Base-by-base conservation (phyloP, 30 jellyfish, hydroid and myxozoan species). In the Rhopilema esculentum region DNA sequence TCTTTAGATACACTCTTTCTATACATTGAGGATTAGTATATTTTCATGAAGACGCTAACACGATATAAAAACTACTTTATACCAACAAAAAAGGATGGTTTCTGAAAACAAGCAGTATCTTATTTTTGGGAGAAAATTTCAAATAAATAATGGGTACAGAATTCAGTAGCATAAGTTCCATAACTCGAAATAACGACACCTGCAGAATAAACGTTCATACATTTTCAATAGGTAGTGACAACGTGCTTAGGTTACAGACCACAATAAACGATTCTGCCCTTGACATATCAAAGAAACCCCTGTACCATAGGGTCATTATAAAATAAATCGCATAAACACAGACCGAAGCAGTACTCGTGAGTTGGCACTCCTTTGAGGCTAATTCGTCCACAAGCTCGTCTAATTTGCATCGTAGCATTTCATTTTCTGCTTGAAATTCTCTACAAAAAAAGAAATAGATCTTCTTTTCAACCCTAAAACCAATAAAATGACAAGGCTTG, bases 381-480 rank as follows among this genome's bases (percentile, higher is more conserved):
- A 61, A 57, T 50, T 74, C 83, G 52, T 78, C 88, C 31, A 19
- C 22, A 27, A 85, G 52, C 31, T 85, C 88, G 1, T 85, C 88
- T 16, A 85, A 29, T 64, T 66, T 74, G 94, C 86, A 49, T 15
- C 63, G 33, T 70, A 85, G 88, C 23, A 40, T 27, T n/a, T 66
- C 64, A 48, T 64, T 85, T 49, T 85, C 94, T 19, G 52, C 84
- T 2, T 75, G n/a, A 50, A 57, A 66, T 32, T 21, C 61, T 49
- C 93, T 84, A 51, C 21, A 84, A 83, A 6, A n/a, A 20, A 21
- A 32, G 21, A 20, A 26, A 17, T 23, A 27, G 16, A 57, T 21
- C 32, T 16, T 1, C 51, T 7, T 24, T 1, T 9, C 53, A 27
- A 8, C 74, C 17, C 1, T 28, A 6, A 21, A 1, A 49, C 7